Base-by-base conservation (phyloP, 2,888 invertebrate genomes). In the Epirrita christyi region DNA sequence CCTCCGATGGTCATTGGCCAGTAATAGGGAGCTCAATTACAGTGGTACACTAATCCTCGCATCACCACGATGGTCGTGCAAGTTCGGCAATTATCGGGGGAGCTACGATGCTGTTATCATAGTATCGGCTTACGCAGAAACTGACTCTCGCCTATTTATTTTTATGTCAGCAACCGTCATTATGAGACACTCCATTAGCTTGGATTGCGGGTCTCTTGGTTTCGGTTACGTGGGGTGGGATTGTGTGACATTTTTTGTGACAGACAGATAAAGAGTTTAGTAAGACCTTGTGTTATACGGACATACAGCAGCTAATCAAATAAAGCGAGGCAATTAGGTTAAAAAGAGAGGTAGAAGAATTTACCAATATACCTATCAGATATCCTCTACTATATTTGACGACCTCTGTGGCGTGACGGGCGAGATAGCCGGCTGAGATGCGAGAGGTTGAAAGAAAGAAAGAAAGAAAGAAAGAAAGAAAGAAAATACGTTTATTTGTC, bases 91-190 rank as follows among this genome's bases (percentile, higher is more conserved):
- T 91, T 90, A 91, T 92, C 84, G 89, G 80, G 88, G 89, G 88
- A 83, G 86, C 85, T 85, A 86, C 85, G 87, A 38, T 38, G 38
- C 87, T 91, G 92, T 92, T 92, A 92, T 92, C 92, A 92, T 90
- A 92, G 92, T 92, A 92, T 92, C 92, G 87, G 90, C 92, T 92
- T 92, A 92, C 92, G 87, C 87, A 91, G 91, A 91, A 91, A 91
- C 92, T 83, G 92, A 91, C 85, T 90, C 91, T 89, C 83, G 89
- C 88, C 92, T 92, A 92, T 92, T 92, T 92, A 91, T 92, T 92
- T 92, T 92, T 92, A 92, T 92, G 92, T 92, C 92, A 91, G 89
- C 89, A 90, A 89, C 90, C 90, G 89, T 90, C 92, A 91, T 92
- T 90, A 91, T 89, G 90, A 88, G 91, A 91, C 91, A 92, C 92